Base-by-base conservation (phyloP, 2,888 invertebrate species). In the Polietes domitor region DNA sequence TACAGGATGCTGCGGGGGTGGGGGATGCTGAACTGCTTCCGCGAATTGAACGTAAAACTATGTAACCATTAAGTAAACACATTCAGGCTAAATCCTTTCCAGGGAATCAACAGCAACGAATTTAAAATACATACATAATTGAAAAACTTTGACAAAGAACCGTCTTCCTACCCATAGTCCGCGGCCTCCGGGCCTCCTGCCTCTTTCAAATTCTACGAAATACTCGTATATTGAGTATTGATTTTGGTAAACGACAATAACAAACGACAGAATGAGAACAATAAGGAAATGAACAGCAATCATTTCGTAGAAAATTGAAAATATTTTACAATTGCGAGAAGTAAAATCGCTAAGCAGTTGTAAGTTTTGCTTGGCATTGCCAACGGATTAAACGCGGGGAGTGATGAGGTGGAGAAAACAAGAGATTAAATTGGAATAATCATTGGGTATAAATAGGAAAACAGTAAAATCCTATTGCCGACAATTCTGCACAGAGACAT, bases 171-270 rank as follows among this genome's bases (percentile, higher is more conserved):
- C 47, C 1, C 47, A 12, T n/a, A n/a, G n/a, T 41, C 41, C 10
- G 47, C 12, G 3, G 47, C 47, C 47, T 2, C n/a, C 47, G 6
- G 3, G 47, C 47, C 47, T 2, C n/a, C 47, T 2, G 47, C 47
- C n/a, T 47, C 47, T 5, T 47, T 15, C 4, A 47, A 32, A 0
- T n/a, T 15, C 47, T 47, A n/a, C 2, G n/a, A 2, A n/a, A 47
- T n/a, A n/a, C n/a, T n/a, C n/a, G n/a, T n/a, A 47, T 47, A 47
- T 47, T 47, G 47, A 47, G n/a, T 47, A 47, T 47, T 47, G 47
- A 47, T 47, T 47, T 47, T 47, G 5, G n/a, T n/a, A 47, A n/a
- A 47, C 47, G n/a, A 47, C n/a, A 47, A n/a, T n/a, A n/a, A n/a
- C n/a, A 47, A n/a, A 47, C 47, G n/a, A 47, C n/a, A 47, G 12